Evolutionary conservation across 2,113 vertebrate species (phyloP).

Genomic region (Podarcis raffonei): DNA sequence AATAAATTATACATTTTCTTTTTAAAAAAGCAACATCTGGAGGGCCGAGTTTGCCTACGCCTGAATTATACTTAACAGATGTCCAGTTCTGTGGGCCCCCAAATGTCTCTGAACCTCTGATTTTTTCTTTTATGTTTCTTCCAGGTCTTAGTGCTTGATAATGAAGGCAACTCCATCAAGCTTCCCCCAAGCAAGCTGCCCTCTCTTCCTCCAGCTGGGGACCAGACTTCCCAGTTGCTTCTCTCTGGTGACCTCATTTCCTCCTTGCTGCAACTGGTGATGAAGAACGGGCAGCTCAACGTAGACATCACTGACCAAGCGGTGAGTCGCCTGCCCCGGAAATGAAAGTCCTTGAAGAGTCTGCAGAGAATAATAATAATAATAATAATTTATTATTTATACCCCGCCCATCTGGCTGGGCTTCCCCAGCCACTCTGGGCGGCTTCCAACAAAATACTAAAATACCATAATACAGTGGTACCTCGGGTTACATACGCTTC

Average conservation of each 20-base stretch:
- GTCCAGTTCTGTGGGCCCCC: neutral
- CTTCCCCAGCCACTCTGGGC: too few relatives aligned
- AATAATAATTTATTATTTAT: too few relatives aligned
- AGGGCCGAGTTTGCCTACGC: too few relatives aligned
- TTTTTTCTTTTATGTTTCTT: neutral
- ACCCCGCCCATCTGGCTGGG: too few relatives aligned
- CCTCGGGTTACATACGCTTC: too few relatives aligned
- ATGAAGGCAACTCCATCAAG: accelerated
- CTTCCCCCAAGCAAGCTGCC: neutral
- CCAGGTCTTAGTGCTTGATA: constrained; percentile 20
- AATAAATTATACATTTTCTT: too few relatives aligned
- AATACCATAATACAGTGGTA: too few relatives aligned
- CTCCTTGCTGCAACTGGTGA: constrained; percentile 37
- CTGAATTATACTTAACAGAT: too few relatives aligned
- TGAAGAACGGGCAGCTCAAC: constrained; percentile 38
- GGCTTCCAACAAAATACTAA: too few relatives aligned
- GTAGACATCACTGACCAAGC: constrained; percentile 48
- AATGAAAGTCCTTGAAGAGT: neutral
- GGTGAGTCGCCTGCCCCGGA: constrained; percentile 33
- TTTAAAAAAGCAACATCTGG: too few relatives aligned
- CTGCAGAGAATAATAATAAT: too few relatives aligned
- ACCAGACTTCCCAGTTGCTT: constrained; percentile 43
- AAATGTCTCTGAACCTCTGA: neutral
- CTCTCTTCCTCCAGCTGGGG: neutral
- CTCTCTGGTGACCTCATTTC: constrained; percentile 57